Conservation (phyloP, 2,888 invertebrate genomes). For the Acronicta alni region DNA sequence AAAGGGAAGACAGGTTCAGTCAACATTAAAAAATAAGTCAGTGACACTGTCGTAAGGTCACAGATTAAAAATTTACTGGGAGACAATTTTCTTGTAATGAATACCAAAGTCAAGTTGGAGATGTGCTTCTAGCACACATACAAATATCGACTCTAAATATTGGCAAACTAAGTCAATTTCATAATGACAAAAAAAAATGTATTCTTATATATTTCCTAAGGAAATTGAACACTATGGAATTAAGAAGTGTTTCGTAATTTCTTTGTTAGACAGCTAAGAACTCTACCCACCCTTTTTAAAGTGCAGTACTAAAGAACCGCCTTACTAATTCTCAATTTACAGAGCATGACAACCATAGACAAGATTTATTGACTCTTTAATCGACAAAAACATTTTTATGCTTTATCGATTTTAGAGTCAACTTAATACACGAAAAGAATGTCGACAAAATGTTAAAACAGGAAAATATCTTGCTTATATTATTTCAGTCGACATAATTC, state of each 20-base stretch:
- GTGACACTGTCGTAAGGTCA: no score
- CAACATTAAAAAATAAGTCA: background rate
- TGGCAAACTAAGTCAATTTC: background rate
- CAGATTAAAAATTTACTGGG: no score
- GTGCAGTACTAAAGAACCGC: background rate
- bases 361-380: no score
- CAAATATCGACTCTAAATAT: background rate
- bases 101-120: no score
- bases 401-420: no score
- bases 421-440: no score
- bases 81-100: no score
- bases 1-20: background rate
- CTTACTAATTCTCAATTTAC: no score
- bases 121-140: background rate
- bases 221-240: background rate
- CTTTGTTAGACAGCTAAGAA: background rate
- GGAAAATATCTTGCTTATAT: no score
- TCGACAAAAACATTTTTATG: background rate
- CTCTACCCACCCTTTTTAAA: conserved; percentile 3
- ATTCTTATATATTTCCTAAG: background rate
- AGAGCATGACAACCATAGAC: no score
- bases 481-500: no score
- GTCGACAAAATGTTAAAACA: no score
- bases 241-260: background rate
- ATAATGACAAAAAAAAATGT: background rate